Base-by-base conservation (phyloP, 2,797 vertebrate genomes). In the Picus viridis region DNA sequence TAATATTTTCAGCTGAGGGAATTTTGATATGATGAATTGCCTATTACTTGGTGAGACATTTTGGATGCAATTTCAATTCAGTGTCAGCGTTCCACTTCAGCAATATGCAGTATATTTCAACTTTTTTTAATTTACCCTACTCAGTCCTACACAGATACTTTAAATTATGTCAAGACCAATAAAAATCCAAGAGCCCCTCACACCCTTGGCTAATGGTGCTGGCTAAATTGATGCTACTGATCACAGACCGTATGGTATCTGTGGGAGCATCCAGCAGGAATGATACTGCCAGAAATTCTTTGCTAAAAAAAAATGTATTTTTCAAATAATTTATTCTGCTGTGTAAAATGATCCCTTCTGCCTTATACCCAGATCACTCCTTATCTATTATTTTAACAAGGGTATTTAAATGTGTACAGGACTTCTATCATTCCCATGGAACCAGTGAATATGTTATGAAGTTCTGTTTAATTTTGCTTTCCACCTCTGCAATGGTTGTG, bases 21-120 rank as follows among this genome's bases (percentile, higher is more conserved):
- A 73, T 90, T 92, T 65, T 73, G 80, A 65, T 91, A 54, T 83
- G 88, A 92, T 93, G 78, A 94, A 90, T 84, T 67, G 30, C 63
- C 54, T 89, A 7, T 84, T 89, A 74, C 53, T 75, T 72, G 79
- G 88, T 83, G 76, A 90, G 78, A 75, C 36, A 63, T 63, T 84
- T 77, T 26, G n/a, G 22, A 82, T 0, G 4, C 13, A 64, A 81
- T 92, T 93, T 65, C 78, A 89, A 91, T 83, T 90, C 72, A 49
- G 7, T 63, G 63, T 92, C 76, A 88, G 69, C 49, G 49, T 89
- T 87, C 78, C 70, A 56, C 79, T 83, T 83, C 59, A 92, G 51
- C 76, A 90, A 77, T 36, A 58, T 18, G 56, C 51, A 3, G 1
- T 49, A 43, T 83, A n/a, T 94, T 65, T 63, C 56, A 72, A 16